These are phyloP conservation scores for Pedetes capensis DNA, from an alignment of 2,113 vertebrate genomes.

Conservation along the genomic window DNA sequence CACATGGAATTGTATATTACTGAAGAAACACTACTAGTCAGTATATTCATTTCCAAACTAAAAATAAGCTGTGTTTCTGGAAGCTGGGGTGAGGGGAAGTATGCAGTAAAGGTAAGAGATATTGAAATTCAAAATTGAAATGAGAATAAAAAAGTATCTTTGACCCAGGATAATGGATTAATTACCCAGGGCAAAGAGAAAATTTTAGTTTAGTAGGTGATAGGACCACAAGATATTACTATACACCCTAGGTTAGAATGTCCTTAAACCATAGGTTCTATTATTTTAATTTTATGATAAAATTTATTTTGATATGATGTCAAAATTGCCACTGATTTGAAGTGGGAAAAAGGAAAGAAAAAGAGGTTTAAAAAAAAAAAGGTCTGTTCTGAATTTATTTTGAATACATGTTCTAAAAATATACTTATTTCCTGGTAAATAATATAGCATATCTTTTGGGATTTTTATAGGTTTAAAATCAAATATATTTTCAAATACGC, in stretches of 20 bases:
- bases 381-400: constrained; percentile 43
- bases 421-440: constrained; percentile 40
- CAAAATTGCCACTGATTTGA: not conserved
- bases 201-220: not conserved
- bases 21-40: not conserved
- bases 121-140: constrained; percentile 22
- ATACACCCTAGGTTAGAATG: not conserved
- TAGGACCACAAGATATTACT: not conserved
- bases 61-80: not conserved
- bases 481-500: constrained; percentile 43
- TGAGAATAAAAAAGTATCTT: not conserved
- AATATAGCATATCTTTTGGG: not conserved
- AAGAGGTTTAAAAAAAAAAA: not conserved
- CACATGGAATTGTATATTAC: not conserved
- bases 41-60: not conserved
- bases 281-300: not conserved
- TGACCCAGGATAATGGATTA: not conserved
- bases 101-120: not conserved
- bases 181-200: constrained; percentile 1
- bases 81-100: not conserved
- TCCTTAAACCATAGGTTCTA: not conserved
- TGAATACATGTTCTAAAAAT: constrained; percentile 18
- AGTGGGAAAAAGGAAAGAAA: not conserved
- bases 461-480: constrained; percentile 50
- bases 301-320: constrained; percentile 23